Evolutionary conservation across 2,888 invertebrate genomes (phyloP).

Genomic region (Fabriciana adippe): DNA sequence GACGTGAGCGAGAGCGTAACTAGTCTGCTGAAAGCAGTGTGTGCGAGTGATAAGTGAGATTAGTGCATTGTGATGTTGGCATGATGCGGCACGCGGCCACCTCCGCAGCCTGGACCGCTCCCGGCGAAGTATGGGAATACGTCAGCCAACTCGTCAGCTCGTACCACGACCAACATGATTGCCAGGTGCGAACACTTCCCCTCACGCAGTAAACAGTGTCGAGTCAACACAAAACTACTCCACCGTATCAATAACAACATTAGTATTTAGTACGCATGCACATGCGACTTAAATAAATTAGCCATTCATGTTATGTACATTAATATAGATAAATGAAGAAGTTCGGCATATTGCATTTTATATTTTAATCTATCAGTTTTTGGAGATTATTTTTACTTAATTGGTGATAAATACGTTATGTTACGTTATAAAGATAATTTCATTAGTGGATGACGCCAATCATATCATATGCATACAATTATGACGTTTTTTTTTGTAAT

Average conservation of each 20-base stretch:
- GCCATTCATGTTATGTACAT: constrained; percentile 56
- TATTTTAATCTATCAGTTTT: too few relatives aligned
- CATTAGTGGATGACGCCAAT: constrained; percentile 37
- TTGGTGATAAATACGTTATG: not conserved
- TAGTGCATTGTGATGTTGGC: constrained; percentile 63
- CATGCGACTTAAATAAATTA: too few relatives aligned
- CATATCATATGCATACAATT: constrained; percentile 24
- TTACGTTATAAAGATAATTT: constrained; percentile 32
- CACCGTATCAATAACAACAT: constrained; percentile 53
- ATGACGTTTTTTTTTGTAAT: constrained; percentile 15
- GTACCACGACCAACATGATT: constrained; percentile 81
- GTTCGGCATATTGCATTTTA: not conserved
- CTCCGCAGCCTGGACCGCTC: constrained; percentile 76
- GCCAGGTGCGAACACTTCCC: constrained; percentile 58
- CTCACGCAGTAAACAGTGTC: constrained; percentile 27
- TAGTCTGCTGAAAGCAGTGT: constrained; percentile 41
- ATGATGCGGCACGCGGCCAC: constrained; percentile 79
- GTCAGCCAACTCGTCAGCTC: constrained; percentile 85
- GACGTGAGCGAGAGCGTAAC: constrained; percentile 55
- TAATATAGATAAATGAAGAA: not conserved
- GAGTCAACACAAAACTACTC: constrained; percentile 3
- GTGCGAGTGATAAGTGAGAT: constrained; percentile 51
- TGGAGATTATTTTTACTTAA: not conserved
- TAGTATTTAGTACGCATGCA: constrained; percentile 47
- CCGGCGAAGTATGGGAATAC: constrained; percentile 86